Conservation (phyloP, 2,888 invertebrate species). For the Andrena bucephala region DNA sequence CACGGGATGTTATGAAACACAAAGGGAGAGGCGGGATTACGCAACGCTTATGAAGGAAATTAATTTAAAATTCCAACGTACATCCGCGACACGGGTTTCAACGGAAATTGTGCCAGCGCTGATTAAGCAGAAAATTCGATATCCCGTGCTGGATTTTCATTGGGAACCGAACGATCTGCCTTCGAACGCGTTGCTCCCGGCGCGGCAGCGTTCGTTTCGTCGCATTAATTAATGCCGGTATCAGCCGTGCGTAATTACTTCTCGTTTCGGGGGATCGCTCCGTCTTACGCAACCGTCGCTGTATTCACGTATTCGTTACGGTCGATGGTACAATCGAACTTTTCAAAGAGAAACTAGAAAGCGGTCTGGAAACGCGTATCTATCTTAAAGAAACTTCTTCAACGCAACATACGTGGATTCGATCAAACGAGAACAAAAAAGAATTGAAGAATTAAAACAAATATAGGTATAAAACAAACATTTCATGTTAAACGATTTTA, state of each 20-base stretch:
- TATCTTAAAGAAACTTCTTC: not conserved
- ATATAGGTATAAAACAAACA: too few relatives aligned
- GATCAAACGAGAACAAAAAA: not conserved
- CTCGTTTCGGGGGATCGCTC: not conserved
- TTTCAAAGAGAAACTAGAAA: too few relatives aligned
- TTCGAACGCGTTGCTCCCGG: not conserved
- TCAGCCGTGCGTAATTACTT: conserved; percentile 1
- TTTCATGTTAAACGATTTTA: too few relatives aligned
- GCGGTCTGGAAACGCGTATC: too few relatives aligned
- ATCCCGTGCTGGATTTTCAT: conserved; percentile 6
- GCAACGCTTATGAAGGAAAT: not conserved
- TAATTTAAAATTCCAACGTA: not conserved
- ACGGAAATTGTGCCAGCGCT: conserved; percentile 26
- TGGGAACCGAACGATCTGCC: not conserved
- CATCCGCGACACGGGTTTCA: not conserved
- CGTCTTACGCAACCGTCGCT: not conserved
- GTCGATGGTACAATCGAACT: not conserved
- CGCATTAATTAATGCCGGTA: not conserved
- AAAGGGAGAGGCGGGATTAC: not conserved
- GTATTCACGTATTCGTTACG: not conserved
- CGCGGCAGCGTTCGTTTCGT: not conserved
- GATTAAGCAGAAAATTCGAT: conserved; percentile 9
- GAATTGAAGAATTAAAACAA: too few relatives aligned
- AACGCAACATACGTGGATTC: not conserved
- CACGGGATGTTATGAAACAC: not conserved